Evolutionary conservation across 2,113 vertebrate species (phyloP), one percentile per base, ranked within the genome.

Genomic region (Trogon surrucura): DNA sequence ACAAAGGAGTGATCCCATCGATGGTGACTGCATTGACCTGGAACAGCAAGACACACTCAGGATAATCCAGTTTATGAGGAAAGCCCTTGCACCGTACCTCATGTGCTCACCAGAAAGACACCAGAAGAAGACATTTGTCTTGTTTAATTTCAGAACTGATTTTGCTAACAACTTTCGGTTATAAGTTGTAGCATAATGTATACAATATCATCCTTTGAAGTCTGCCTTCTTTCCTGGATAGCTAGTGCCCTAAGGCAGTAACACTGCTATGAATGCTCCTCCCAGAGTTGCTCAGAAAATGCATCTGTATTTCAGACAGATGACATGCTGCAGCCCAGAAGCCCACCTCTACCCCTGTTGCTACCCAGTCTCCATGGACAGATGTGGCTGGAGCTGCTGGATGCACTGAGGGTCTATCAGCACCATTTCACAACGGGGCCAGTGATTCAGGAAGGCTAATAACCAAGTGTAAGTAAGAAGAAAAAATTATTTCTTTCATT

Each of bases 1-100:
- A 98, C 47, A 99, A 98, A 16, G 99, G 99, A 3, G 98, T 99
- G 87, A 98, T 95, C 21, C 99, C 99, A 34, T 99, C 98, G 2
- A 98, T 93, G 10, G 99, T 98, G 74, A 96, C 97, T 27, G 97
- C 96, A 0, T 98, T 98, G 47, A 98, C 98, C 99, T 99, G 87
- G 45, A 89, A 82, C 4, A 48, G 53, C 70, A 58, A 18, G 7
- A 17, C 22, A 81, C 1, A 0, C 50, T 75, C 45, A 38, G 50
- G 29, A 54, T 22, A n/a, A 53, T 32, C 41, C 0, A 0, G 11
- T 18, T 23, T 11, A 3, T 45, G 53, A 44, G 64, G 12, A 89
- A 61, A 1, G 0, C 54, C 80, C 44, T 48, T 58, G 54, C 41
- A 48, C 23, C 3, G 0, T 19, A 3, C 8, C 25, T 61, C 44